Base-by-base conservation (phyloP, 37 sponge, comb jelly and placozoan genomes). In the Cladorhizidae sp. region DNA sequence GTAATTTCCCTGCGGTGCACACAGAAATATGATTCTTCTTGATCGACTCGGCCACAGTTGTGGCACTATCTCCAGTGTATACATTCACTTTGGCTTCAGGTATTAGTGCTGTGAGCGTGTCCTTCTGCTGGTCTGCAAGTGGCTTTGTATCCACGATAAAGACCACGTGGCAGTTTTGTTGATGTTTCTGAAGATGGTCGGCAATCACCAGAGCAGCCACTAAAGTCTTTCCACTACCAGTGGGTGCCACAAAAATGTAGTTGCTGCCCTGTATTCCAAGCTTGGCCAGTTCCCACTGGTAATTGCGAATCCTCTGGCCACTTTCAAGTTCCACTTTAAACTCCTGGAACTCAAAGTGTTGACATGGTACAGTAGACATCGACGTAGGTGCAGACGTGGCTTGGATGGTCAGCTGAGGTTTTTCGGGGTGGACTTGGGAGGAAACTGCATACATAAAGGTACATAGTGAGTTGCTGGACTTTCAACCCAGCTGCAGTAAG, bases 1-100 rank as follows among this genome's bases (percentile, higher is more conserved):
- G 40, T 21, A 92, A 68, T 64, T 85, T 82, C 3, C 88, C 92
- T 45, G 88, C 85, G 3, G 92, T 92, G 59, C 92, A 92, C 8
- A 92, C 92, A 67, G 87, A 57, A 9, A 84, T 43, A 38, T 92
- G 81, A 67, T 67, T 54, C 18, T 29, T 11, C 1, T 1, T 1
- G 23, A 76, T 52, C 2, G 54, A 22, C 1, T 78, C 79, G 3
- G 36, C 26, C 5, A 74, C 63, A 17, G 56, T 21, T 23, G 23
- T 26, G 12, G 14, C 40, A 14, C 31, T 39, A 58, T 79, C 91
- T 40, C 92, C 92, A 38, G 65, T 68, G 23, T 76, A 40, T 17
- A 38, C 25, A 3, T 51, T 70, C 11, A 79, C 75, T 33, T 69
- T 73, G 21, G 72, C 52, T 25, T 57, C 76, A 25, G 61, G 76